Percentiles rank a stretch among this genome's conserved stretches.
These are phyloP conservation scores for Pinna nobilis DNA, from an alignment of 1,140 invertebrate species.

Conservation along the genomic window DNA sequence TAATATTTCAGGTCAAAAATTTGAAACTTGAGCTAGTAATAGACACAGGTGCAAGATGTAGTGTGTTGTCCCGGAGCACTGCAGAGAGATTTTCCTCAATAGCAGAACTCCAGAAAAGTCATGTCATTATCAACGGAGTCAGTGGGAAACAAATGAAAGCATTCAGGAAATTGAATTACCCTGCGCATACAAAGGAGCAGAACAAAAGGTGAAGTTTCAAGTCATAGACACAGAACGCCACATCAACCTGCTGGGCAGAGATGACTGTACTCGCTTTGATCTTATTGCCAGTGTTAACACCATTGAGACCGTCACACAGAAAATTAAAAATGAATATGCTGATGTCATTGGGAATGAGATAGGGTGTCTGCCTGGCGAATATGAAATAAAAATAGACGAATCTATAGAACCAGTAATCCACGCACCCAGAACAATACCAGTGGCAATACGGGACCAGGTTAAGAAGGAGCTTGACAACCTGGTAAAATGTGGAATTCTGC, in stretches of 20 bases:
- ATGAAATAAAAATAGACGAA: slow-evolving; percentile 57
- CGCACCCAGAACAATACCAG: slow-evolving; percentile 60
- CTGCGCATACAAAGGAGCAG: neutral
- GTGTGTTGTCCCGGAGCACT: neutral
- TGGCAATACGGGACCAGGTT: slow-evolving; percentile 30
- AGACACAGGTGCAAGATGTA: slow-evolving; percentile 2
- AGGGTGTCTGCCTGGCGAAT: slow-evolving; percentile 38
- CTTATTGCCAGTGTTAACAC: slow-evolving; percentile 31
- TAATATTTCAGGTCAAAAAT: neutral
- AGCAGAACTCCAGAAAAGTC: neutral
- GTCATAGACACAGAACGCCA: neutral
- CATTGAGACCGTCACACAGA: neutral
- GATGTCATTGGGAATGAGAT: slow-evolving; percentile 36
- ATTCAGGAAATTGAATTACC: neutral
- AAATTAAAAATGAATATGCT: slow-evolving; percentile 28
- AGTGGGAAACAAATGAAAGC: neutral
- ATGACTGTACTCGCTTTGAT: slow-evolving; percentile 3
- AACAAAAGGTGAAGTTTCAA: neutral
- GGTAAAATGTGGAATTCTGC: slow-evolving; percentile 31
- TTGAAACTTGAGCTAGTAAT: neutral
- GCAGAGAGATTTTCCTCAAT: neutral
- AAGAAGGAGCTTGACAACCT: slow-evolving; percentile 44
- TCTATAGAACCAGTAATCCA: slow-evolving; percentile 48
- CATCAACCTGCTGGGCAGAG: slow-evolving; percentile 4
- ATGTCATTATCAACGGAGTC: slow-evolving; percentile 13